These are phyloP conservation scores for Myotis findleyi DNA, from an alignment of 2,797 vertebrate species.

Conservation along the genomic window DNA sequence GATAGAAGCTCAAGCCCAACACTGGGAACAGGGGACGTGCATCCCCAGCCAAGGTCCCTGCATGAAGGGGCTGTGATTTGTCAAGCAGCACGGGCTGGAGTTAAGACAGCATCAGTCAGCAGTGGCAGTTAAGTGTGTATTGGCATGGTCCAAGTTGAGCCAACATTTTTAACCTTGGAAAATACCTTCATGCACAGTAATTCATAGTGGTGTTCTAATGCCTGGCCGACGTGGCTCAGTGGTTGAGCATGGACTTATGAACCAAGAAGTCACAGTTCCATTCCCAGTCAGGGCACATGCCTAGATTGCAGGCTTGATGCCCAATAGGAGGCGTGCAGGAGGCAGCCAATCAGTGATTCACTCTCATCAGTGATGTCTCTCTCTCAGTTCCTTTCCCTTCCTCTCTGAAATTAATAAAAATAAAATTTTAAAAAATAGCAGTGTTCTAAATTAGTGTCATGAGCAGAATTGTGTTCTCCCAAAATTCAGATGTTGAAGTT, in stretches of 20 bases:
- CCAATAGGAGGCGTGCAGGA: no score
- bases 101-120: not conserved
- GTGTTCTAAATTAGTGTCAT: not conserved
- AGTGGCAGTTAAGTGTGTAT: not conserved
- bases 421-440: no score
- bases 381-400: no score
- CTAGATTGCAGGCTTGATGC: no score
- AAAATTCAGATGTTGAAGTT: not conserved
- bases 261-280: no score
- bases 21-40: fast-evolving
- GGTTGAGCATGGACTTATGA: no score
- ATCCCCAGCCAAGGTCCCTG: not conserved
- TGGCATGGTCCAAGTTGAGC: not conserved
- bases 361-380: no score
- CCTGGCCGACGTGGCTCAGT: no score
- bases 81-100: not conserved
- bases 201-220: not conserved
- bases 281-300: no score
- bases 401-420: no score
- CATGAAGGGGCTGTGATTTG: not conserved
- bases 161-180: not conserved
- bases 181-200: not conserved
- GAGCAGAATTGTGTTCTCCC: not conserved
- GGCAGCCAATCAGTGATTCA: no score
- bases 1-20: not conserved